A percentile compares a stretch with the other conserved stretches of the same genome.
Evolutionary conservation across 2,113 vertebrate genomes (phyloP).

Genomic region (Lepus americanus): DNA sequence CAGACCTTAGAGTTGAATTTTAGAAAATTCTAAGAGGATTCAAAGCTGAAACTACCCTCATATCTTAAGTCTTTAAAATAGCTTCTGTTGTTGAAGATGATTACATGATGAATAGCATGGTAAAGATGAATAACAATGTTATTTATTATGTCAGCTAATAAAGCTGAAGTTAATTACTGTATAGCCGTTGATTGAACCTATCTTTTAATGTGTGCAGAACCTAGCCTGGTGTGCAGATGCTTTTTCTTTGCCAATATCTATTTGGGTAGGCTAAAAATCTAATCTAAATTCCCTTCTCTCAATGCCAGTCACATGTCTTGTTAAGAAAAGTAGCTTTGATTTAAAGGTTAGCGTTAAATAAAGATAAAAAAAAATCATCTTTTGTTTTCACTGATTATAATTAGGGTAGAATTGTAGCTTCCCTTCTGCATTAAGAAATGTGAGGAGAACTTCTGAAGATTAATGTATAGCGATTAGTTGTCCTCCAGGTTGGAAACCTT

Average conservation of each 20-base stretch:
- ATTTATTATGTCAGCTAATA: conserved; percentile 31
- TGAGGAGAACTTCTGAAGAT: background rate
- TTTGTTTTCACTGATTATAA: conserved; percentile 17
- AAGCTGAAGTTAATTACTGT: conserved; percentile 27
- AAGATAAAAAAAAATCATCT: conserved; percentile 32
- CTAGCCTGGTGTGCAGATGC: background rate
- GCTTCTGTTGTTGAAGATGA: conserved; percentile 14
- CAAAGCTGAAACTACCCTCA: conserved; percentile 26
- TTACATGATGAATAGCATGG: background rate
- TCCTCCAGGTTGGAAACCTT: background rate
- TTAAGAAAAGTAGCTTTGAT: conserved; percentile 34
- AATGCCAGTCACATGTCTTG: background rate
- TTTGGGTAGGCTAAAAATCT: background rate
- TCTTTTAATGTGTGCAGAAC: background rate
- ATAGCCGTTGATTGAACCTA: background rate
- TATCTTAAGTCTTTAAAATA: conserved; percentile 43
- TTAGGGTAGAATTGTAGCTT: background rate
- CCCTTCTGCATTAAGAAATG: background rate
- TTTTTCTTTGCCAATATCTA: background rate
- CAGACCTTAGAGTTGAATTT: conserved; percentile 32
- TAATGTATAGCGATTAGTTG: background rate
- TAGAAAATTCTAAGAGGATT: conserved; percentile 46
- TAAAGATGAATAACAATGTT: conserved; percentile 32
- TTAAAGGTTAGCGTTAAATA: conserved; percentile 6
- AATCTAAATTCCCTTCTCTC: conserved; percentile 37